Evolutionary conservation across 2,797 vertebrate genomes (phyloP).

Genomic region (Epinephelus malabaricus): DNA sequence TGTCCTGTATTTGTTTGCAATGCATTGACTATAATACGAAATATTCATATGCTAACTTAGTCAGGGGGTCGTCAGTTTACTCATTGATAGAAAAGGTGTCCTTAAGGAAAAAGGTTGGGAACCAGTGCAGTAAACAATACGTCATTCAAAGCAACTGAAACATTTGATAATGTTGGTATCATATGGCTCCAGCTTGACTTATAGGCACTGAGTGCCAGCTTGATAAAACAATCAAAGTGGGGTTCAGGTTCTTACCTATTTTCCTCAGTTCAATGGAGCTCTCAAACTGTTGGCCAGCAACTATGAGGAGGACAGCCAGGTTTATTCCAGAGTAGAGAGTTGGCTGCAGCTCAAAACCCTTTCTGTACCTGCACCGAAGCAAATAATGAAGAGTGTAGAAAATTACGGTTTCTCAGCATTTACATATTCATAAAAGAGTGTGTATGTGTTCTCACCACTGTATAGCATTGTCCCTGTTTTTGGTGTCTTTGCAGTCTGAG

Average conservation of each 20-base stretch:
- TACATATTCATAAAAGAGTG: not conserved
- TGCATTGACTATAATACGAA: too few species aligned
- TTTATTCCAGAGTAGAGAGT: conserved; percentile 97
- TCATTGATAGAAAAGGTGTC: too few species aligned
- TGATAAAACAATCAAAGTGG: not conserved
- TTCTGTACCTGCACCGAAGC: conserved; percentile 90
- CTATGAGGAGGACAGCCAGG: conserved; percentile 93
- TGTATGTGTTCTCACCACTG: conserved; percentile 87
- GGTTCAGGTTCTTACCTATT: conserved; percentile 88
- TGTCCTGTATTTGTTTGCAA: too few species aligned
- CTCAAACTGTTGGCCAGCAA: conserved; percentile 95
- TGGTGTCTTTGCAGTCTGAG: conserved; percentile 92
- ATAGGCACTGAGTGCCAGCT: too few species aligned
- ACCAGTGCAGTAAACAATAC: not conserved
- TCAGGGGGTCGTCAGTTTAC: too few species aligned
- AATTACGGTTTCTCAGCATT: not conserved
- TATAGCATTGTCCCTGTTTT: conserved; percentile 92
- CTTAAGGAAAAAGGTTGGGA: too few species aligned
- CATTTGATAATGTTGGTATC: not conserved
- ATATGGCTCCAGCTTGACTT: not conserved
- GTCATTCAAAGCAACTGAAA: not conserved
- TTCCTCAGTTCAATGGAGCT: conserved; percentile 95
- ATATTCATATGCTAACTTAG: too few species aligned
- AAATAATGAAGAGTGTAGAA: not conserved
- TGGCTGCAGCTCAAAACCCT: conserved; percentile 96